Percentiles rank a stretch among this genome's conserved stretches.
Evolutionary conservation across 1,140 invertebrate species (phyloP).

Genomic region (Penaeus chinensis): DNA sequence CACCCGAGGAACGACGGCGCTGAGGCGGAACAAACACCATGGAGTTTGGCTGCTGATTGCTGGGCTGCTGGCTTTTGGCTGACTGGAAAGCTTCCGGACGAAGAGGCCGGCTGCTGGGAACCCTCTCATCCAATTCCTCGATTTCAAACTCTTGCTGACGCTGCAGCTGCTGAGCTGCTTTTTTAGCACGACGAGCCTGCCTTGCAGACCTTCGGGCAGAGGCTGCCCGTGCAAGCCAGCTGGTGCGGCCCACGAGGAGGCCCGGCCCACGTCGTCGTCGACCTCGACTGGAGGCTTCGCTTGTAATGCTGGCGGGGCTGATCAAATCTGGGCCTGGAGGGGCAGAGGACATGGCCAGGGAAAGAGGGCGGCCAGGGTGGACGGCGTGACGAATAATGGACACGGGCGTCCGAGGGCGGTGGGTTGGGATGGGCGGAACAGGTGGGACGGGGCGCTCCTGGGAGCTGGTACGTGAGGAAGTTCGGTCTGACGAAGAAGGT

Average conservation of each 20-base stretch:
- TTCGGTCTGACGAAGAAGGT: conserved; percentile 55
- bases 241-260: conserved; percentile 54
- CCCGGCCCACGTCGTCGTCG: conserved; percentile 52
- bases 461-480: conserved; percentile 51
- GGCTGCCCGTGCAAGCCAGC: conserved; percentile 54
- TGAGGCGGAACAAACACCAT: conserved; percentile 63
- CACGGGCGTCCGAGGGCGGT: conserved; percentile 62
- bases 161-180: conserved; percentile 34
- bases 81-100: conserved; percentile 41
- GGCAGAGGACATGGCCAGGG: conserved; percentile 53
- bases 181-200: conserved; percentile 44
- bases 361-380: conserved; percentile 56
- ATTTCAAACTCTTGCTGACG: conserved; percentile 26
- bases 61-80: neutral
- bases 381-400: conserved; percentile 55
- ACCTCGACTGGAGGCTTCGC: conserved; percentile 60
- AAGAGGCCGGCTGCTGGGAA: conserved; percentile 29
- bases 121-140: conserved; percentile 47
- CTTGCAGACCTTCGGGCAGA: conserved; percentile 55
- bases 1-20: conserved; percentile 53
- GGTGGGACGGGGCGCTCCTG: conserved; percentile 59
- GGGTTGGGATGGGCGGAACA: conserved; percentile 53
- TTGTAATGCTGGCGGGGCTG: conserved; percentile 61
- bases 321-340: conserved; percentile 59
- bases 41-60: conserved; percentile 24